Evolutionary conservation across 2,797 vertebrate species (phyloP), one percentile per base, ranked within the genome.

Genomic region (Fistularia tabacaria): DNA sequence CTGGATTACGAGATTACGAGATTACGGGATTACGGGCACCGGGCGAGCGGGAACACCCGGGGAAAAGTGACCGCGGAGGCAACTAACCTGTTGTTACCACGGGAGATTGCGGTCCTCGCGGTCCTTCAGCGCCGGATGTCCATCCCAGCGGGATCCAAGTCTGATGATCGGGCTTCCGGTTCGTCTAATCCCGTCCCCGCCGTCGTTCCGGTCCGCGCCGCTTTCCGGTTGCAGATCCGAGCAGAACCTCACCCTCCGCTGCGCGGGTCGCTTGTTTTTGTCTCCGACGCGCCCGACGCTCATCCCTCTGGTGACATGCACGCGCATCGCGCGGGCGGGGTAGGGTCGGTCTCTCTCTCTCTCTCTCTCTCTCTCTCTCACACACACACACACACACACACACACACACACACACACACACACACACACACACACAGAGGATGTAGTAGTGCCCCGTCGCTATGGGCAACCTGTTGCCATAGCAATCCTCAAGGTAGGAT

Each of bases 381-480:
- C 52, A 44, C 52, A n/a, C 25, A 9, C 41, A 41, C 12, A n/a
- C 39, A 9, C 9, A 14, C 46, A 40, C 14, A 7, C 14, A n/a
- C 14, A 7, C 47, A 0, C 11, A 14, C 15, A 14, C 25, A 13
- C 67, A 66, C 46, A 37, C 61, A 70, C 44, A 59, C 76, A 62
- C 60, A 63, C 66, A 59, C 68, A 66, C 67, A 53, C 74, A 63
- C 57, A 70, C 54, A 56, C 69, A 58, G 60, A 74, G 53, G 74
- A 78, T 71, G 86, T 69, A 70, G 85, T 76, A 79, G 87, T 80
- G 83, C 86, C 89, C 87, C 66, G 87, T 91, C 85, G 85, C 86
- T 78, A 72, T 71, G 89, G 83, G 85, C 87, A 90, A 91, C 91
- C 90, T 89, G 90, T 91, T 91, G 88, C 90, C 88, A 91, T 92